phyloP scores from a whole-genome alignment of 2,113 vertebrate species.

The Neomonachus schauinslandi region DNA sequence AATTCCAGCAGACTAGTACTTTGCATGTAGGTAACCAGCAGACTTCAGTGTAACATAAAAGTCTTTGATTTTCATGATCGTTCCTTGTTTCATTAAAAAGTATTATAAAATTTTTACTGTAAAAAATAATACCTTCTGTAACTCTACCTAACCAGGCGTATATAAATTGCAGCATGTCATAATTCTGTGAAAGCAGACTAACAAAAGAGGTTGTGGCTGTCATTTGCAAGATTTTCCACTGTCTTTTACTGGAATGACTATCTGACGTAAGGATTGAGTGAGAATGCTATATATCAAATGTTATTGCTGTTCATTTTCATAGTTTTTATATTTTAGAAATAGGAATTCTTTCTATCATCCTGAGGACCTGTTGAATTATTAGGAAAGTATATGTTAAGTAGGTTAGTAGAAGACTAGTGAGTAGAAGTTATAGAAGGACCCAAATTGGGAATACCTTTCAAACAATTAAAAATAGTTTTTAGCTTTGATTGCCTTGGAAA shows the following conservation, averaged over 20 bases:
- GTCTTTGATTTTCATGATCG: not conserved
- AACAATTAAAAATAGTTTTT: not conserved
- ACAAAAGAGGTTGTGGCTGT: not conserved
- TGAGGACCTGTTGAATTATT: not conserved
- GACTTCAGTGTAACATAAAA: not conserved
- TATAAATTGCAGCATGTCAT: not conserved
- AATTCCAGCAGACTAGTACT: not conserved
- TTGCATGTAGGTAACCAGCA: not conserved
- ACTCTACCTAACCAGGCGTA: not conserved
- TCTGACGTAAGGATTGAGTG: not conserved
- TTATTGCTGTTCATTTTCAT: not conserved
- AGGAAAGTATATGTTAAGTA: not conserved
- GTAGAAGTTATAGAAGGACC: not conserved
- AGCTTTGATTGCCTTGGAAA: not conserved
- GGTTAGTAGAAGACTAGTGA: not conserved
- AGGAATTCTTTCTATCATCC: not conserved
- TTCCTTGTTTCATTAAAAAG: not conserved
- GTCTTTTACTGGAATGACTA: not conserved
- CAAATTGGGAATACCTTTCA: not conserved
- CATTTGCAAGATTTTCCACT: not conserved
- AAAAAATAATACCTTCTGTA: not conserved
- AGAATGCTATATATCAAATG: not conserved
- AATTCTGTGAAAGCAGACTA: not conserved
- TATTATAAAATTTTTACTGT: not conserved
- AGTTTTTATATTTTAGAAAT: not conserved